Base-by-base conservation (phyloP, 2,797 vertebrate species). In the Tiaroga cobitis region DNA sequence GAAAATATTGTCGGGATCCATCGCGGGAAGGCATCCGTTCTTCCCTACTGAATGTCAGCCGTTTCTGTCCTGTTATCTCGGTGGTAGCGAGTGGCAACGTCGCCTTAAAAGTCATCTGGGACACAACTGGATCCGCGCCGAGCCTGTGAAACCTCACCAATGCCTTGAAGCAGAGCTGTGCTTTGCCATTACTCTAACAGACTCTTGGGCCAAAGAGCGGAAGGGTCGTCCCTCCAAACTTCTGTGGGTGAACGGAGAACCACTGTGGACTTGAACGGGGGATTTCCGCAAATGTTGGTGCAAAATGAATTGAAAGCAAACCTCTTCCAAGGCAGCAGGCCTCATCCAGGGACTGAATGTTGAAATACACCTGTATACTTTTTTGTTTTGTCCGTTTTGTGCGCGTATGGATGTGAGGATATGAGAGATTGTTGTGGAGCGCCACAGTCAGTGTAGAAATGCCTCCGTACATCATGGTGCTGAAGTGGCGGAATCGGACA, bases 51-150 rank as follows among this genome's bases (percentile, higher is more conserved):
- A 94, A 93, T 87, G 87, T 85, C 73, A 89, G 90, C 91, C 88
- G 82, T 92, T 88, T 87, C 72, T 89, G 87, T 88, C 90, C 89
- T 88, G 84, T 89, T 74, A 77, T 87, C 85, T 88, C 84, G 73
- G 82, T 87, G 87, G 87, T 90, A 85, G 83, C 86, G 88, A 82
- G 83, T 56, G 90, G 85, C 83, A 86, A 80, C 77, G 59, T 89
- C 77, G 13, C 91, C 84, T 80, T 81, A 65, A 85, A 90, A 88
- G 90, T 91, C 80, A 81, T 91, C 92, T 92, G 94, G 94, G 93
- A 92, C 88, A 91, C 89, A 93, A 94, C 95, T 95, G 94, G 95
- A 95, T 92, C 91, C 90, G 87, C 90, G 89, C 39, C 89, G 87
- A 92, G 91, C 91, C 90, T 89, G 91, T 84, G 91, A 91, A 91